phyloP scores from a whole-genome alignment of 37 sponge, comb jelly and placozoan genomes.

The Haliclona indistincta region DNA sequence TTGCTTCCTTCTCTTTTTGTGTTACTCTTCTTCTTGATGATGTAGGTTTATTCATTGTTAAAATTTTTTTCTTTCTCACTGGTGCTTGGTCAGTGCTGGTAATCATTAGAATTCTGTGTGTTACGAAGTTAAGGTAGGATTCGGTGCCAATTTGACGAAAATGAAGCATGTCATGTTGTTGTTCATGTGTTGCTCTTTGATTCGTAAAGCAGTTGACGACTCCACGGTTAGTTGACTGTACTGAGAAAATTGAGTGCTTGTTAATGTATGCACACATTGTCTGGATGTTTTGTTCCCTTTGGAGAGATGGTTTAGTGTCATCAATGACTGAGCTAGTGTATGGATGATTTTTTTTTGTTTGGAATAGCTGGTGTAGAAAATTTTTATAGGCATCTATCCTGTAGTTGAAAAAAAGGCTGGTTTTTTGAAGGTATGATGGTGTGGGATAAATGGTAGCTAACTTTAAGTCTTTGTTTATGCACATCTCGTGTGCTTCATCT shows the following conservation, averaged over 20 bases:
- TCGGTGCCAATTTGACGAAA: not conserved
- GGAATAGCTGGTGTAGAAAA: slow-evolving; percentile 17
- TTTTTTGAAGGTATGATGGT: slow-evolving; percentile 36
- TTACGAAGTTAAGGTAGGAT: not conserved
- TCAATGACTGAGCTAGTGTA: too few relatives aligned
- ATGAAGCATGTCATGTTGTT: slow-evolving; percentile 11
- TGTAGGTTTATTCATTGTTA: slow-evolving; percentile 23
- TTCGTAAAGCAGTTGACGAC: not conserved
- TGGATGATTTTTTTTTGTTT: not conserved
- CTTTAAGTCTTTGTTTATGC: slow-evolving; percentile 29
- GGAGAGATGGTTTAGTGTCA: too few relatives aligned
- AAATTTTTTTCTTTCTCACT: slow-evolving; percentile 7
- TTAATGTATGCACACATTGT: not conserved
- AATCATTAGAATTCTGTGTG: not conserved
- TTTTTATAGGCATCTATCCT: slow-evolving; percentile 14
- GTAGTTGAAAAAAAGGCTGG: slow-evolving; percentile 31
- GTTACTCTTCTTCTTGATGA: not conserved
- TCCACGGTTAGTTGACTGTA: not conserved
- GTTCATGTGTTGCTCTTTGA: slow-evolving; percentile 8
- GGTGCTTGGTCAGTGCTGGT: slow-evolving; percentile 12
- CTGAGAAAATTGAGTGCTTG: not conserved
- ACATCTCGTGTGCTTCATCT: slow-evolving; percentile 30
- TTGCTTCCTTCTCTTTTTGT: slow-evolving; percentile 10
- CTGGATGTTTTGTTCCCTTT: not conserved
- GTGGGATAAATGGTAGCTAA: slow-evolving; percentile 9